A percentile compares a stretch with the other conserved stretches of the same genome.
Evolutionary conservation across 2,113 vertebrate species (phyloP).

Genomic region (Stigmatopora argus): DNA sequence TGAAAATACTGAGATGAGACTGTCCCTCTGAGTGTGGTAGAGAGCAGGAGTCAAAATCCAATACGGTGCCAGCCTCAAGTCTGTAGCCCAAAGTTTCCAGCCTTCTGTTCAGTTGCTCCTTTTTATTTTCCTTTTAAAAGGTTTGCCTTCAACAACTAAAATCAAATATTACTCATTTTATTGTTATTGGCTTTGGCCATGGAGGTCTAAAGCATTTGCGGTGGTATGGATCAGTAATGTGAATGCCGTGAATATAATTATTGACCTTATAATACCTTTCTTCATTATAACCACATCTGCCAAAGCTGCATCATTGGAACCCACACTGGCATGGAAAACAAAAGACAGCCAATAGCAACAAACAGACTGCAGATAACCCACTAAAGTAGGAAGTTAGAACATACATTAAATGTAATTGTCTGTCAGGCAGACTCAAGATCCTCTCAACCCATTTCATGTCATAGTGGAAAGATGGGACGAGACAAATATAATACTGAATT

Average conservation of each 20-base stretch:
- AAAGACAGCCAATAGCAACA: background rate
- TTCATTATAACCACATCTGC: background rate
- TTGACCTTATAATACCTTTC: background rate
- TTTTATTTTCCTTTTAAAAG: background rate
- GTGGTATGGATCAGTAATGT: background rate
- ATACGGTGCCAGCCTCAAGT: too few species aligned
- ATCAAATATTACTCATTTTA: background rate
- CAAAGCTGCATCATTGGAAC: background rate
- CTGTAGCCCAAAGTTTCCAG: too few species aligned
- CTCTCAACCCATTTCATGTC: conserved; percentile 6
- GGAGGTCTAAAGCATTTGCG: background rate
- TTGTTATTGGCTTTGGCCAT: background rate
- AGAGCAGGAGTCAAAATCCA: too few species aligned
- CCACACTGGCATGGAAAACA: conserved; percentile 5
- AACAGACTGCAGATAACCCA: background rate
- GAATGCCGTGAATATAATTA: conserved; percentile 1
- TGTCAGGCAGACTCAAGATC: conserved; percentile 9
- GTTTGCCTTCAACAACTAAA: background rate
- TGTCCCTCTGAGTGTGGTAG: too few species aligned
- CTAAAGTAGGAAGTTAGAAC: conserved; percentile 26
- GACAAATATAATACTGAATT: conserved; percentile 30
- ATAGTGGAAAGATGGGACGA: conserved; percentile 10
- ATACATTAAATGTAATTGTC: conserved; percentile 28
- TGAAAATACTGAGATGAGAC: too few species aligned
- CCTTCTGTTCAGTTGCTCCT: background rate